Percentiles rank a stretch among this genome's conserved stretches.
Evolutionary conservation across 2,113 vertebrate species (phyloP).

Genomic region (Notarius quadriscutis): DNA sequence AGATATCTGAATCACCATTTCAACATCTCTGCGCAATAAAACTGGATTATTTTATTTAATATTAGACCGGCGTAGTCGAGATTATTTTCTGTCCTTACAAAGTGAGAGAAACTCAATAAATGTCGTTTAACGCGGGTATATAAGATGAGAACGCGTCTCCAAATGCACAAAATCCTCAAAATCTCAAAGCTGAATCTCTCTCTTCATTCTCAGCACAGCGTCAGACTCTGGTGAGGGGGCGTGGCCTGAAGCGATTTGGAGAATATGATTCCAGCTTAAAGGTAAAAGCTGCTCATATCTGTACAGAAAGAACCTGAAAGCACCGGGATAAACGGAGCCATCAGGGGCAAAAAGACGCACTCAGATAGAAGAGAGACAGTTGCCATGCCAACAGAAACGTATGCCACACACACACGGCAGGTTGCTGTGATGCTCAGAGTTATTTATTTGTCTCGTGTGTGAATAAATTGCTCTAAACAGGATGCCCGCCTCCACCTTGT

Average conservation of each 20-base stretch:
- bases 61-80: too few relatives aligned
- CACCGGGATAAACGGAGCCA: neutral
- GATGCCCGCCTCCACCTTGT: slow-evolving; percentile 15
- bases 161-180: neutral
- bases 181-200: neutral
- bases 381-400: slow-evolving; percentile 42
- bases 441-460: slow-evolving; percentile 24
- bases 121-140: too few relatives aligned
- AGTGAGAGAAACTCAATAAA: neutral
- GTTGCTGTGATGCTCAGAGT: slow-evolving; percentile 19
- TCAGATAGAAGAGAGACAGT: slow-evolving; percentile 18
- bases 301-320: neutral
- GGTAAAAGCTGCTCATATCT: neutral
- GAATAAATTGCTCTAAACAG: slow-evolving; percentile 30
- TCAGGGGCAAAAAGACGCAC: neutral
- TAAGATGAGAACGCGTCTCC: neutral
- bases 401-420: neutral
- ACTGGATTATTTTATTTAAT: neutral
- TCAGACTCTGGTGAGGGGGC: neutral
- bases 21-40: neutral
- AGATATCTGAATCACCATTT: neutral
- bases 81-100: too few relatives aligned
- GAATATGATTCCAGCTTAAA: neutral
- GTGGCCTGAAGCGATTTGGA: neutral
- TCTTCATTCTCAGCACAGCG: neutral